phyloP scores from a whole-genome alignment of 2,888 invertebrate genomes.

The Arctia plantaginis region DNA sequence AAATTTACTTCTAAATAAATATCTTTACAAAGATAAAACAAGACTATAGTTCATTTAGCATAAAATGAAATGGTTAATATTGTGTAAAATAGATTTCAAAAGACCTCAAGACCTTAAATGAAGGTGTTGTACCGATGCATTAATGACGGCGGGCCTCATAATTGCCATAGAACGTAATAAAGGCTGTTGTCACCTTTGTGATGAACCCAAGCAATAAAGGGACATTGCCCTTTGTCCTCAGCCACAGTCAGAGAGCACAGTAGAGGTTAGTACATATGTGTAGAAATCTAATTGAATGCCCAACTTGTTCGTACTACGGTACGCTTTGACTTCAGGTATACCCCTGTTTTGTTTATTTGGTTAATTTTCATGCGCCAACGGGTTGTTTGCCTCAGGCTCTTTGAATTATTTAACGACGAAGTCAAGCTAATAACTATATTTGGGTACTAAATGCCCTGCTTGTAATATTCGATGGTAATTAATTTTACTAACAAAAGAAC shows the following conservation, averaged over 20 bases:
- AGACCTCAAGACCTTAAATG: constrained; percentile 11
- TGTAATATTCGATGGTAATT: constrained; percentile 31
- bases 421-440: constrained; percentile 38
- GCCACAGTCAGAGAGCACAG: constrained; percentile 15
- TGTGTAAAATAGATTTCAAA: constrained; percentile 6
- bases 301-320: constrained; percentile 29
- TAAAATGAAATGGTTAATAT: constrained; percentile 8
- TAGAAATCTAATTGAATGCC: constrained; percentile 48
- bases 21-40: not conserved
- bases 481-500: constrained; percentile 40
- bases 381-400: constrained; percentile 43
- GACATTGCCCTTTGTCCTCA: constrained; percentile 31
- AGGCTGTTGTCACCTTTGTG: constrained; percentile 31
- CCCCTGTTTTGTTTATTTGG: constrained; percentile 56
- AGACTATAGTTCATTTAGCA: not conserved
- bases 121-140: constrained; percentile 6
- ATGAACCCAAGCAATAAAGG: constrained; percentile 35
- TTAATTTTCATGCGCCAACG: constrained; percentile 51
- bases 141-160: constrained; percentile 12
- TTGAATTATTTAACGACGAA: constrained; percentile 55
- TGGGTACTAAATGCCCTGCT: constrained; percentile 29
- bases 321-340: constrained; percentile 45
- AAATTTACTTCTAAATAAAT: no score
- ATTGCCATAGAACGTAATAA: constrained; percentile 27
- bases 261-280: constrained; percentile 16